These are phyloP conservation scores for Coregonus suidteri DNA, from an alignment of 2,797 vertebrate genomes.

Conservation along the genomic window DNA sequence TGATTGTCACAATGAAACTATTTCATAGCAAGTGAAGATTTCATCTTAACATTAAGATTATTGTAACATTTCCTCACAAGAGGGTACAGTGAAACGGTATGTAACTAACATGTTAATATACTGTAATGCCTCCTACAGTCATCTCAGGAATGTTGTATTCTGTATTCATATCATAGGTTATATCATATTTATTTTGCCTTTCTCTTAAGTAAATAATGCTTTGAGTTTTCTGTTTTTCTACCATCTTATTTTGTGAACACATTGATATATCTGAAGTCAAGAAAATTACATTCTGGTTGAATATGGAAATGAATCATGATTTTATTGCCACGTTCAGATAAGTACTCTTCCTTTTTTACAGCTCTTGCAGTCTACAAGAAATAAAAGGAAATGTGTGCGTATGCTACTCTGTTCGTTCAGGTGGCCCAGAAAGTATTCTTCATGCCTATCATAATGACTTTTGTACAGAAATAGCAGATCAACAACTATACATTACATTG, in stretches of 20 bases:
- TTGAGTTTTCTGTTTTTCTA: not conserved
- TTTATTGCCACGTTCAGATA: slow-evolving; percentile 29
- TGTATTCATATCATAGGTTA: not conserved
- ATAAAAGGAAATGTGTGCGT: slow-evolving; percentile 7
- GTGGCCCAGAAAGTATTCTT: slow-evolving; percentile 8
- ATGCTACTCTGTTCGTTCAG: slow-evolving; percentile 12
- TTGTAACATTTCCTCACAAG: not conserved
- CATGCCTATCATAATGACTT: slow-evolving; percentile 26
- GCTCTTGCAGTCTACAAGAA: slow-evolving; percentile 11
- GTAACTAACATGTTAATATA: too few species aligned
- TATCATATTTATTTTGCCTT: not conserved
- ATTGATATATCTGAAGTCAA: not conserved
- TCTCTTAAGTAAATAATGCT: not conserved
- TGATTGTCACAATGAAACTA: not conserved
- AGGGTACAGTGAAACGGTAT: not conserved
- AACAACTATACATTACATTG: slow-evolving; percentile 12
- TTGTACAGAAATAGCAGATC: slow-evolving; percentile 25
- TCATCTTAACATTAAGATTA: not conserved
- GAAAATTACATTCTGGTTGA: not conserved
- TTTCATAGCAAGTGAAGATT: not conserved
- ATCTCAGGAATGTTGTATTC: not conserved
- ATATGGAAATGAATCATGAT: slow-evolving; percentile 11
- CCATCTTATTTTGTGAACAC: not conserved
- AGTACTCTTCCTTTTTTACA: slow-evolving; percentile 38
- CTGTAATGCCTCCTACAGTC: too few species aligned